phyloP scores from a whole-genome alignment of 2,797 vertebrate species.

The Tadarida brasiliensis region DNA sequence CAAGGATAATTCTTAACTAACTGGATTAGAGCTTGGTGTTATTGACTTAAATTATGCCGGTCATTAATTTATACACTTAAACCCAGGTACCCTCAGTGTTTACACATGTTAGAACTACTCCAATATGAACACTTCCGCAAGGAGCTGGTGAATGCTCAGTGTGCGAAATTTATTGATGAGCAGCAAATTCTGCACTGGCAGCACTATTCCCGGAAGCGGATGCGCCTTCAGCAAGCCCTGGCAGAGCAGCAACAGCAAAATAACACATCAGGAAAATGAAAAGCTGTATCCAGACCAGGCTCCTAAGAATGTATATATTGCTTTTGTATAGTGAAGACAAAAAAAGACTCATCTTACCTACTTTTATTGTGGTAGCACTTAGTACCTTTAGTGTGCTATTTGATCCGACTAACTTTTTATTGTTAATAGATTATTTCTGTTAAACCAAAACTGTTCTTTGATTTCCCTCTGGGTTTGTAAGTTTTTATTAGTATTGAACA shows the following conservation, averaged over 20 bases:
- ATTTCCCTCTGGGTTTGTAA: constrained; percentile 64
- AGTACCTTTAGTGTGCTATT: constrained; percentile 26
- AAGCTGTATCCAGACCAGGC: background rate
- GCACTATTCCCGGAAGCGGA: constrained; percentile 96
- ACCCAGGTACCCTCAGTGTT: constrained; percentile 96
- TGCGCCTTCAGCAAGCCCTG: constrained; percentile 96
- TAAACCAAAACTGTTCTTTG: constrained; percentile 40
- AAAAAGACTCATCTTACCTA: constrained; percentile 7
- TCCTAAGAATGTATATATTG: constrained; percentile 43
- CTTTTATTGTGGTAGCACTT: background rate
- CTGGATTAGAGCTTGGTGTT: background rate
- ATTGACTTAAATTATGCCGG: background rate
- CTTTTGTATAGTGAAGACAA: constrained; percentile 59
- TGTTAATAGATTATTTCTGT: constrained; percentile 66
- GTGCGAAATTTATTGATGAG: constrained; percentile 98
- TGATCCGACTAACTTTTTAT: background rate
- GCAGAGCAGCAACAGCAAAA: constrained; percentile 95
- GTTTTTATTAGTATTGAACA: constrained; percentile 45
- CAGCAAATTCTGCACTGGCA: constrained; percentile 99
- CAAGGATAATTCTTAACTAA: background rate
- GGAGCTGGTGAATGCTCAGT: constrained; percentile 98
- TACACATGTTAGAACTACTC: constrained; percentile 98
- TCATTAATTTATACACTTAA: constrained; percentile 71
- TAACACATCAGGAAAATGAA: constrained; percentile 93
- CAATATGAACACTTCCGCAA: constrained; percentile 99